Base-by-base conservation (phyloP, 2,113 vertebrate genomes). In the Grantiella picta region DNA sequence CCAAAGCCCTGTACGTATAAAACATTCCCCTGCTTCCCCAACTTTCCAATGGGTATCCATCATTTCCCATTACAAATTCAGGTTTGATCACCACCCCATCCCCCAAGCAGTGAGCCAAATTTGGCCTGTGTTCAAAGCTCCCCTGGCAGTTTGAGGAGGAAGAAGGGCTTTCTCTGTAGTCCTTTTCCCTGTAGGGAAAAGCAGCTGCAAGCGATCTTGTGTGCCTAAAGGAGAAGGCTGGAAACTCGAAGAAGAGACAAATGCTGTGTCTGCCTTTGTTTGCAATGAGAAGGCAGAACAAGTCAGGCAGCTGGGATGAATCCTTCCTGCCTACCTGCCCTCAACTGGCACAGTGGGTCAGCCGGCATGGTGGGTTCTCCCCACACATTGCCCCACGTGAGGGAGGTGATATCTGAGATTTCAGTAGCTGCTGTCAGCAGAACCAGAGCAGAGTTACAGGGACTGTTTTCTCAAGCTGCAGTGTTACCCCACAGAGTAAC, bases 51-150 rank as follows among this genome's bases (percentile, higher is more conserved):
- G 1, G 3, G 8, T 22, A 33, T 28, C 47, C 36, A 10, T 15
- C 7, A 14, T 42, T 90, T 49, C 36, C 81, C 71, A 66, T 90
- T 89, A 95, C 36, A 78, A n/a, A 92, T 93, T 93, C 90, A 78
- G 68, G 54, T 11, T 63, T 82, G 90, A 31, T 77, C 54, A 23
- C 63, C 73, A 75, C 16, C 38, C 49, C 86, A 33, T 38, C 5
- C 70, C 70, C 60, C 24, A 14, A 5, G 52, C 54, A 54, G 38
- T 1, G 8, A 90, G 56, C 64, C 88, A 80, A 31, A 53, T 64
- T 12, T 93, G 80, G 64, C 52, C n/a, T 40, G 80, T 1, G 7
- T 36, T 88, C 64, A 87, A 78, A 90, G 88, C 25, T 89, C 52
- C 52, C 0, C 0, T 28, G 66, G 66, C 47, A 18, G 65, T 78